These are phyloP conservation scores for Galerucella calmariensis DNA, from an alignment of 2,888 invertebrate species.

Conservation along the genomic window DNA sequence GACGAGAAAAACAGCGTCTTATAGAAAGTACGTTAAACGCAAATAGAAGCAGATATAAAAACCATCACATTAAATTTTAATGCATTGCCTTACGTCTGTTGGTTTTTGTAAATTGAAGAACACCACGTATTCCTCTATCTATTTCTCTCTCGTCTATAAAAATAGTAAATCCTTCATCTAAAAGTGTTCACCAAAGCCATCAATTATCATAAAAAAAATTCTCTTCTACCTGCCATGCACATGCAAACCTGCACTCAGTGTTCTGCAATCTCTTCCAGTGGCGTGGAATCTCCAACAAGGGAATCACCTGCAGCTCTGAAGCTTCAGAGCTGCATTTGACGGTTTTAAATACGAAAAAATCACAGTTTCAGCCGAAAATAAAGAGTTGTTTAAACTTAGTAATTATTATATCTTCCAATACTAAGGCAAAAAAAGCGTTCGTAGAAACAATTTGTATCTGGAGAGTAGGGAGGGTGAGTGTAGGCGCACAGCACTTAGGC, in stretches of 20 bases:
- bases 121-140: neutral
- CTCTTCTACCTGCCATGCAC: constrained; percentile 36
- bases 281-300: neutral
- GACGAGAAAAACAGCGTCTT: neutral
- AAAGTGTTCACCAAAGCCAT: constrained; percentile 36
- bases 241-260: constrained; percentile 35
- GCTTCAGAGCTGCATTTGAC: neutral
- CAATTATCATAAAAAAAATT: constrained; percentile 33
- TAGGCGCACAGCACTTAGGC: too few relatives aligned
- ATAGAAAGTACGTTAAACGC: constrained; percentile 2
- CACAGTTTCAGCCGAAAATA: too few relatives aligned
- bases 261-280: constrained; percentile 30
- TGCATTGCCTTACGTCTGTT: constrained; percentile 31
- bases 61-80: constrained; percentile 28
- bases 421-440: too few relatives aligned
- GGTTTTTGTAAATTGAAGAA: constrained; percentile 21
- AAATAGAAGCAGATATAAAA: constrained; percentile 16
- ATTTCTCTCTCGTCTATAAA: constrained; percentile 29
- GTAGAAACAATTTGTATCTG: too few relatives aligned
- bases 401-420: too few relatives aligned
- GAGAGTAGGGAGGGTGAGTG: too few relatives aligned
- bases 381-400: too few relatives aligned
- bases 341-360: too few relatives aligned
- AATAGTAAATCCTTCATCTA: constrained; percentile 36
- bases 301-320: neutral